Evolutionary conservation across 2,797 vertebrate species (phyloP), one percentile per base, ranked within the genome.

Genomic region (Protosalanx chinensis): DNA sequence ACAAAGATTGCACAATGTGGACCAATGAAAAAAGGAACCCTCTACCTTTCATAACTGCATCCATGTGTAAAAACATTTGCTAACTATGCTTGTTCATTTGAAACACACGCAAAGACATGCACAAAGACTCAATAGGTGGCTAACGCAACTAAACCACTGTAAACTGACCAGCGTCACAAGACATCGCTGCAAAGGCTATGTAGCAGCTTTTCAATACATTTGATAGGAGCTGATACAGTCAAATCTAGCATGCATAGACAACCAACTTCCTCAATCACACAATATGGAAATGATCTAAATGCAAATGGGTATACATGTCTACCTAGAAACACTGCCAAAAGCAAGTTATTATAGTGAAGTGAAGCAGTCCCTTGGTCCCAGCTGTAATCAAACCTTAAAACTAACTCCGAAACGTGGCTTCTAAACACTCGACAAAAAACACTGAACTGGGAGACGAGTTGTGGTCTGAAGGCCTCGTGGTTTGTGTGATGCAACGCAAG

Each of bases 401-500:
- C 70, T 77, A 63, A 79, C 79, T 71, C 16, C 13, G 20, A 77
- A 77, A 71, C 69, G 78, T 76, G 79, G 70, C 76, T 72, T 66
- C 1, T 73, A 82, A 72, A 68, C 57, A 72, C 75, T 71, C 76
- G 73, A 81, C 65, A 70, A 79, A 72, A 79, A 72, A 82, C 63
- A 79, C 60, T 69, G 74, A 85, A 78, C 68, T 30, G 64, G 30
- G 32, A 15, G 33, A 53, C 23, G 37, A 67, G n/a, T 18, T 63
- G 72, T 70, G 75, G 67, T 79, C 66, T 75, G 49, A 93, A 92
- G 90, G 91, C 91, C 89, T 92, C 86, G 87, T 82, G 82, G 86
- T 83, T 91, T 80, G 86, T 80, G 86, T 88, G 86, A 89, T 90
- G 89, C 90, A 91, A 91, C 90, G 85, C 64, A 85, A 88, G 70